A percentile compares a stretch with the other conserved stretches of the same genome.
Conservation (phyloP, 2,797 vertebrate genomes). For the Pseudochaenichthys georgianus region DNA sequence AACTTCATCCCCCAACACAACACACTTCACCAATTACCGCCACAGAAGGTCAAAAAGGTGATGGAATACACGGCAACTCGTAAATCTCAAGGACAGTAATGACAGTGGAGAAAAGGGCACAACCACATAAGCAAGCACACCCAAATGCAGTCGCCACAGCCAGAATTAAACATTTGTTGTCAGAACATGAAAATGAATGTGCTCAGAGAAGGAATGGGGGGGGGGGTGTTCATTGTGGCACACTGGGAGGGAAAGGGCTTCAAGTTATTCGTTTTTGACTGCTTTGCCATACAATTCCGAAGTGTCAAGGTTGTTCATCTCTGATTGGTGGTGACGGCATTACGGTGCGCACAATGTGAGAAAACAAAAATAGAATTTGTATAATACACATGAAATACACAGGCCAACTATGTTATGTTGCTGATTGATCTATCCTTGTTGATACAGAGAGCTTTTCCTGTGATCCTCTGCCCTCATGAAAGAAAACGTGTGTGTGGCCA, state of each 20-base stretch:
- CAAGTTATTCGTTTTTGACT: constrained; percentile 22
- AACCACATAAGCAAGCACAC: constrained; percentile 25
- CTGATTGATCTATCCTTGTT: constrained; percentile 28
- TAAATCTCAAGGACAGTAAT: constrained; percentile 75
- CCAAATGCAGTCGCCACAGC: constrained; percentile 20
- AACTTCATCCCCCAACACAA: constrained; percentile 63
- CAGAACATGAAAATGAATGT: constrained; percentile 8
- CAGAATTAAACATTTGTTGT: constrained; percentile 23
- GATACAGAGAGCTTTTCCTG: constrained; percentile 30
- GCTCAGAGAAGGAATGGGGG: too few species aligned
- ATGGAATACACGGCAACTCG: constrained; percentile 59
- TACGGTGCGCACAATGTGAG: constrained; percentile 36
- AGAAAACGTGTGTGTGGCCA: constrained; percentile 19
- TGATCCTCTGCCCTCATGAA: constrained; percentile 25
- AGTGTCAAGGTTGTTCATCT: constrained; percentile 50
- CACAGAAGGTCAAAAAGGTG: constrained; percentile 70
- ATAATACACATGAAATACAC: constrained; percentile 37
- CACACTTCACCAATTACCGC: constrained; percentile 72
- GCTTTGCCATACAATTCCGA: constrained; percentile 35
- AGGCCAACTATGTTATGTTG: constrained; percentile 38
- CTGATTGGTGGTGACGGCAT: constrained; percentile 17
- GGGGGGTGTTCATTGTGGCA: background rate
- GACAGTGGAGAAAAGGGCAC: constrained; percentile 72
- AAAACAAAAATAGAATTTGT: constrained; percentile 56
- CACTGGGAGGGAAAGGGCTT: background rate